These are phyloP conservation scores for Tupiocoris notatus DNA, from an alignment of 2,888 invertebrate genomes.

Conservation along the genomic window DNA sequence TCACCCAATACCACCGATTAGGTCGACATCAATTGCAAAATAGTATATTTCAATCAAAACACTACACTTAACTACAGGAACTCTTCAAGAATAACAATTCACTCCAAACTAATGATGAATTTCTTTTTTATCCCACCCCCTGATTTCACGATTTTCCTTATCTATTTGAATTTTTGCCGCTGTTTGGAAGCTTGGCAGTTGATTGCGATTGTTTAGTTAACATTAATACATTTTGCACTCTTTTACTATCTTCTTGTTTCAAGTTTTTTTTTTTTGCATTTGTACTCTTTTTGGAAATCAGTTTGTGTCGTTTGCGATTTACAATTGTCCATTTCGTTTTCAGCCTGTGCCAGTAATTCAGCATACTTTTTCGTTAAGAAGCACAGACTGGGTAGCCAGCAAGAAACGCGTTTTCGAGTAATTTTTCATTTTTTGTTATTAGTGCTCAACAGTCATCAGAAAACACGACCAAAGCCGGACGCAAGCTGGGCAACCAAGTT, in stretches of 20 bases:
- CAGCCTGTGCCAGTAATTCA: too few relatives aligned
- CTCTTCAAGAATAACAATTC: not conserved
- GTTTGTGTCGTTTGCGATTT: too few relatives aligned
- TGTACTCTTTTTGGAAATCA: too few relatives aligned
- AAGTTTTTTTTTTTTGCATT: too few relatives aligned
- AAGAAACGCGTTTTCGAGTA: too few relatives aligned
- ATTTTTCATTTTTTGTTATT: constrained; percentile 54
- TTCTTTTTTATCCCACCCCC: not conserved
- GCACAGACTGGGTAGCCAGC: too few relatives aligned
- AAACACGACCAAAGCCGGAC: constrained; percentile 77
- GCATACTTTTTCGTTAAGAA: too few relatives aligned
- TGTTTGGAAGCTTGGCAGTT: constrained; percentile 42
- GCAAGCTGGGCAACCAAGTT: constrained; percentile 95
- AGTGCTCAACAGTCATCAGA: constrained; percentile 96
- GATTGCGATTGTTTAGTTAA: constrained; percentile 26
- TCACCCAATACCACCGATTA: too few relatives aligned
- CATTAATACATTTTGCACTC: not conserved
- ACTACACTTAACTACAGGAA: not conserved
- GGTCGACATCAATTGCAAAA: too few relatives aligned
- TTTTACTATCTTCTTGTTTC: constrained; percentile 10
- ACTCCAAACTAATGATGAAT: constrained; percentile 3
- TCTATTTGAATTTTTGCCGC: constrained; percentile 29
- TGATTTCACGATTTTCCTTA: constrained; percentile 26
- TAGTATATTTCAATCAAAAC: not conserved
- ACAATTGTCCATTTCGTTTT: too few relatives aligned